These are phyloP conservation scores for Masticophis lateralis DNA, from an alignment of 2,797 vertebrate genomes.

Conservation along the genomic window DNA sequence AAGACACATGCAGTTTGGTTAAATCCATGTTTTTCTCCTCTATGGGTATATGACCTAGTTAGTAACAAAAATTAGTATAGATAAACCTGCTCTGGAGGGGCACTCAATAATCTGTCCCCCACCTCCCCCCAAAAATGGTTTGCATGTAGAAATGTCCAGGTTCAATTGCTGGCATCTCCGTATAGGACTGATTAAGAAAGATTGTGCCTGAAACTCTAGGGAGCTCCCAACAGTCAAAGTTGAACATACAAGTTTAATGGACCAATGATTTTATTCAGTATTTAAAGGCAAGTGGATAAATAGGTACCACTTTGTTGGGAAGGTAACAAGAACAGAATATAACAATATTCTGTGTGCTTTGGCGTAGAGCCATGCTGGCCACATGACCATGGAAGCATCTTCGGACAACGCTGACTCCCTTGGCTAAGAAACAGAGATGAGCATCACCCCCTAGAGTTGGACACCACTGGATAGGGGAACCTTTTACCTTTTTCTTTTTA, in stretches of 20 bases:
- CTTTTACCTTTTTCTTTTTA: background rate
- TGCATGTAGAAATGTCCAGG: background rate
- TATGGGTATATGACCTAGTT: background rate
- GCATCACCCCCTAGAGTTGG: background rate
- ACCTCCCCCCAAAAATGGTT: background rate
- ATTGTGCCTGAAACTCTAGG: background rate
- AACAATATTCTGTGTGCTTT: background rate
- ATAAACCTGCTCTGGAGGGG: background rate
- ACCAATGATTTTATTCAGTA: background rate
- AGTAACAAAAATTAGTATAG: background rate
- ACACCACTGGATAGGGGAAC: background rate
- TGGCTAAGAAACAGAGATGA: background rate
- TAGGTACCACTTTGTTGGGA: background rate
- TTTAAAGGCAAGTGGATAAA: background rate
- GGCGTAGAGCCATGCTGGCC: background rate
- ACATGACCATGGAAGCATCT: background rate
- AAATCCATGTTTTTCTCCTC: background rate
- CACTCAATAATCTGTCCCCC: background rate
- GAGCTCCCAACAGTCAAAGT: background rate
- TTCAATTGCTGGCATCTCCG: background rate
- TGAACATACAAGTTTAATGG: background rate
- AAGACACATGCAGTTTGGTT: background rate
- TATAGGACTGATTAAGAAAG: background rate
- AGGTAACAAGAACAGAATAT: background rate
- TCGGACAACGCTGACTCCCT: background rate